A percentile compares a stretch with the other conserved stretches of the same genome.
phyloP scores from a whole-genome alignment of 2,888 invertebrate genomes.

The Adelognathus sp. region DNA sequence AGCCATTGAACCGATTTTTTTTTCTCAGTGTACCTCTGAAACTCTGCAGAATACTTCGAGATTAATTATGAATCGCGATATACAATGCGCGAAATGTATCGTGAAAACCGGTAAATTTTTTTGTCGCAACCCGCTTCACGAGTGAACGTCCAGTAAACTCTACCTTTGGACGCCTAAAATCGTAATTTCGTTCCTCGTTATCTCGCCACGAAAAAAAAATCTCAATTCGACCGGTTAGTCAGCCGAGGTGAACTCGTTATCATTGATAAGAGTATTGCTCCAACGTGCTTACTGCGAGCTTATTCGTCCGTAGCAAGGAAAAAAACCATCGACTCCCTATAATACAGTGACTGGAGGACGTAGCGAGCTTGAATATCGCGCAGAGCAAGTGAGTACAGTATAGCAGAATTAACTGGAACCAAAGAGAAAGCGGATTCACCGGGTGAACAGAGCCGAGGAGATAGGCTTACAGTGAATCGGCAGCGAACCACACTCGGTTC shows the following conservation, averaged over 20 bases:
- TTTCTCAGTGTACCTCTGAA: background rate
- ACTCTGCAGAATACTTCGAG: background rate
- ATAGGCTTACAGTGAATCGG: conserved; percentile 18
- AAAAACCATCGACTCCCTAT: conserved; percentile 22
- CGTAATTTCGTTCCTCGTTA: conserved; percentile 31
- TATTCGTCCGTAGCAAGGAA: conserved; percentile 28
- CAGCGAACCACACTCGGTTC: background rate
- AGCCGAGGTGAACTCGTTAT: background rate
- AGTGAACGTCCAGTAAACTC: too few species aligned
- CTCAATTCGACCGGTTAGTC: background rate
- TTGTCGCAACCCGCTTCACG: background rate
- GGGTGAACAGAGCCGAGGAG: conserved; percentile 26
- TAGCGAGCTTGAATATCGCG: conserved; percentile 28
- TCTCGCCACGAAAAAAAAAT: background rate
- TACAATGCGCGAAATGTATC: background rate
- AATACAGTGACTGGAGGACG: conserved; percentile 44
- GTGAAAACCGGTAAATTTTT: background rate
- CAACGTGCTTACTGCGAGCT: conserved; percentile 9
- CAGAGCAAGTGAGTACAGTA: too few species aligned
- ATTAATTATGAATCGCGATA: too few species aligned
- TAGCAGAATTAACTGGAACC: conserved; percentile 48
- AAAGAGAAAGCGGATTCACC: conserved; percentile 62
- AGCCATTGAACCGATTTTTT: too few species aligned
- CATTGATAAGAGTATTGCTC: conserved; percentile 3
- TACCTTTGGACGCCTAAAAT: conserved; percentile 15